These are phyloP conservation scores for Acanthisitta chloris DNA, from an alignment of 2,113 vertebrate species.

Conservation along the genomic window DNA sequence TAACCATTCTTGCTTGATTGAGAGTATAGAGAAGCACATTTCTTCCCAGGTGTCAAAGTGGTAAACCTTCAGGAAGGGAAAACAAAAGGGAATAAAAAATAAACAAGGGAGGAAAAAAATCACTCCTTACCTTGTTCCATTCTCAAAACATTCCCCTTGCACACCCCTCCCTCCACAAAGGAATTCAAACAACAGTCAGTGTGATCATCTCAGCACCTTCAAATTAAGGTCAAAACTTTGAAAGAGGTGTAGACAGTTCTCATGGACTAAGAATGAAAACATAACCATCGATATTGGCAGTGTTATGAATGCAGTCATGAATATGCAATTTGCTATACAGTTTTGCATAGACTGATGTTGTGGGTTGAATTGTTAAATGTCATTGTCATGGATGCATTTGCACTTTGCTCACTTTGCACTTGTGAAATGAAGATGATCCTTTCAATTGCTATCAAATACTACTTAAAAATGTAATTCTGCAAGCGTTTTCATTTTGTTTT, in stretches of 20 bases:
- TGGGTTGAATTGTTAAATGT: background rate
- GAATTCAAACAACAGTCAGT: background rate
- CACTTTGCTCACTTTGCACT: background rate
- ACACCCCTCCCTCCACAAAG: background rate
- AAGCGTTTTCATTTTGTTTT: background rate
- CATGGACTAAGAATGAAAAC: background rate
- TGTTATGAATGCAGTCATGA: background rate
- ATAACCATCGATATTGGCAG: background rate
- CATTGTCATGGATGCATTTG: background rate
- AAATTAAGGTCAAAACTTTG: background rate
- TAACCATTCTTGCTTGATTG: background rate
- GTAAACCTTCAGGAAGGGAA: background rate
- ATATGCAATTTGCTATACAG: background rate
- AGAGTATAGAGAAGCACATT: background rate
- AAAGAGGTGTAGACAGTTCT: background rate
- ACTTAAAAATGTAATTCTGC: background rate
- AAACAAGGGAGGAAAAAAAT: rapidly evolving
- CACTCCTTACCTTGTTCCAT: background rate
- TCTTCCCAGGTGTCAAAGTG: background rate
- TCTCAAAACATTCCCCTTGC: background rate
- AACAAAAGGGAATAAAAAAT: rapidly evolving
- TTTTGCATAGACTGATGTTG: background rate
- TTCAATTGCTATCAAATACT: background rate
- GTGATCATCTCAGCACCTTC: background rate
- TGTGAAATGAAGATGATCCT: background rate